phyloP scores from a whole-genome alignment of 1,140 invertebrate genomes.

The Euura saliciscinereae region DNA sequence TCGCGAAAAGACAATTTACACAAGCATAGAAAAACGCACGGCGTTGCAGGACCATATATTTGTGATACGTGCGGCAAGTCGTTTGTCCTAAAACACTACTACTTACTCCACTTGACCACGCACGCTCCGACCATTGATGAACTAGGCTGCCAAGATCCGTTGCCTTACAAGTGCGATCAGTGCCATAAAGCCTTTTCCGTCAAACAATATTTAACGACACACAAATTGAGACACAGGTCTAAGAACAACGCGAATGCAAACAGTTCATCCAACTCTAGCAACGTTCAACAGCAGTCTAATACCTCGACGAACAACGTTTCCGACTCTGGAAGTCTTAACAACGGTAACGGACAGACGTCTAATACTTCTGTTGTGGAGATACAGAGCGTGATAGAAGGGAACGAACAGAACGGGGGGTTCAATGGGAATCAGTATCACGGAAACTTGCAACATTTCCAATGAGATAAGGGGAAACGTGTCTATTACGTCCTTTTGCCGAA shows the following conservation, averaged over 20 bases:
- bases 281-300: conserved; percentile 28
- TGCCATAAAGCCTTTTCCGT: conserved; percentile 63
- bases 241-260: conserved; percentile 39
- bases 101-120: conserved; percentile 65
- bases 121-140: conserved; percentile 51
- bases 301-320: conserved; percentile 28
- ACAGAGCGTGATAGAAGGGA: conserved; percentile 49
- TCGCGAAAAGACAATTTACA: conserved; percentile 78
- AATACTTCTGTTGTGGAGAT: conserved; percentile 48
- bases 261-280: conserved; percentile 27
- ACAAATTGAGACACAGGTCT: conserved; percentile 58
- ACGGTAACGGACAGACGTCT: conserved; percentile 40
- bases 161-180: conserved; percentile 64
- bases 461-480: conserved; percentile 60
- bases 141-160: conserved; percentile 44
- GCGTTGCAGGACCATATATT: conserved; percentile 69
- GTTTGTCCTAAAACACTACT: conserved; percentile 74
- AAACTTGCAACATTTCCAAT: conserved; percentile 57
- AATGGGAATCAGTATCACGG: conserved; percentile 50
- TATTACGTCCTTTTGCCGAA: conserved; percentile 59
- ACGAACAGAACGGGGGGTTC: conserved; percentile 41
- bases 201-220: conserved; percentile 60
- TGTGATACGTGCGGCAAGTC: conserved; percentile 76
- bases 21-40: conserved; percentile 74
- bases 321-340: conserved; percentile 29